Evolutionary conservation across 30 jellyfish, hydroid and myxozoan species (phyloP).

Genomic region (Catostylus mosaicus): DNA sequence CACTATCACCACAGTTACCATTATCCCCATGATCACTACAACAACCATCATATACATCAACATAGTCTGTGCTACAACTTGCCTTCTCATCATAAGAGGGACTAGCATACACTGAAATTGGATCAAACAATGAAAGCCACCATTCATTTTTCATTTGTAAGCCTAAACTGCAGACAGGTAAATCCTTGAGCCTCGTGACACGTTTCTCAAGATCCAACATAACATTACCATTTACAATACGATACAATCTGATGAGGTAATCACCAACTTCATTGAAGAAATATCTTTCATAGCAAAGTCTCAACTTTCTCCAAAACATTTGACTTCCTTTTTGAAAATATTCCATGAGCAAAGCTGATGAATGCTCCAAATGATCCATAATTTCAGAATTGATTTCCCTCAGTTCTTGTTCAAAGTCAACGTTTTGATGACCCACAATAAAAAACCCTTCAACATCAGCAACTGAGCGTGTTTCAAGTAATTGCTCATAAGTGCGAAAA

Average conservation of each 20-base stretch:
- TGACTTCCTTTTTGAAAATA: conserved; percentile 29
- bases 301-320: conserved; percentile 75
- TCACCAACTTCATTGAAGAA: conserved; percentile 74
- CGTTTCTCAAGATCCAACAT: conserved; percentile 72
- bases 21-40: neutral
- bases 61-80: neutral
- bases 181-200: conserved; percentile 51
- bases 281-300: conserved; percentile 84
- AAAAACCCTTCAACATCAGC: conserved; percentile 62
- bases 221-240: conserved; percentile 68
- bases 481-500: conserved; percentile 63
- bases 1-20: neutral
- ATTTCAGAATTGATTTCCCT: conserved; percentile 35
- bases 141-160: conserved; percentile 91
- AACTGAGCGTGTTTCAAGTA: conserved; percentile 24
- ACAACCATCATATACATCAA: neutral
- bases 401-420: conserved; percentile 47
- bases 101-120: conserved; percentile 4
- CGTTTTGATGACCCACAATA: conserved; percentile 46
- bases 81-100: neutral
- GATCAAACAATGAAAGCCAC: conserved; percentile 92
- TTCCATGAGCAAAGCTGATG: conserved; percentile 49
- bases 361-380: conserved; percentile 47
- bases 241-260: conserved; percentile 61
- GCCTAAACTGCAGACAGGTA: conserved; percentile 79